These are phyloP conservation scores for Megastigmus dorsalis DNA, from an alignment of 2,888 invertebrate genomes.

Conservation along the genomic window DNA sequence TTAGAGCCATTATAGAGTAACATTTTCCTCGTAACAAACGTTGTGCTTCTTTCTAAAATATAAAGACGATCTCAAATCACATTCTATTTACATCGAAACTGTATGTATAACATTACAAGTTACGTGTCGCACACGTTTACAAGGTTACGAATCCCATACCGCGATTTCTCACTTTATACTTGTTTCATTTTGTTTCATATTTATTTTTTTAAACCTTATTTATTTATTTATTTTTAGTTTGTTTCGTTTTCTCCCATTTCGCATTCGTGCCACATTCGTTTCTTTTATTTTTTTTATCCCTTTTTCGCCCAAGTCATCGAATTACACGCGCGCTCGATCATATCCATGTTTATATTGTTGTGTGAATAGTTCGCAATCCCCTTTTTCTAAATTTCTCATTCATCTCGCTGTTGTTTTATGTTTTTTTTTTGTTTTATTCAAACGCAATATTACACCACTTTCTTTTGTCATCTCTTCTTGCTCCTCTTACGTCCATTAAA, in stretches of 20 bases:
- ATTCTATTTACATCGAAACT: conserved; percentile 55
- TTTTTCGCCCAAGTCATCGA: conserved; percentile 23
- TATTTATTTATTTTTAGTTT: neutral
- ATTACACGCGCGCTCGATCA: neutral
- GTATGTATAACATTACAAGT: conserved; percentile 54
- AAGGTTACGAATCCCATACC: conserved; percentile 48
- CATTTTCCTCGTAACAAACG: conserved; percentile 55
- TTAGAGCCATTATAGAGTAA: conserved; percentile 55
- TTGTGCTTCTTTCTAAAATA: conserved; percentile 57
- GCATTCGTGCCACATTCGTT: neutral
- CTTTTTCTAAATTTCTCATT: conserved; percentile 1
- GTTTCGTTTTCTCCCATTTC: conserved; percentile 1
- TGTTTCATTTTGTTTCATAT: conserved; percentile 18
- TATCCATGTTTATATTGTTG: neutral
- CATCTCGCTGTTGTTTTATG: neutral
- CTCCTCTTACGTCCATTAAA: conserved; percentile 49
- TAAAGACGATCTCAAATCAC: conserved; percentile 56
- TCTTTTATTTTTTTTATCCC: neutral
- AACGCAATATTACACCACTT: conserved; percentile 14
- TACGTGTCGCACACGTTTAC: conserved; percentile 51
- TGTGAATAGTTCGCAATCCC: neutral
- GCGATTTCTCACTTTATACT: conserved; percentile 41
- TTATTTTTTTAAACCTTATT: neutral
- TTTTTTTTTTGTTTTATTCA: conserved; percentile 7
- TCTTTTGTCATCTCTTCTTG: neutral